Evolutionary conservation across 2,888 invertebrate genomes (phyloP).

Genomic region (Camptogramma bilineatum): DNA sequence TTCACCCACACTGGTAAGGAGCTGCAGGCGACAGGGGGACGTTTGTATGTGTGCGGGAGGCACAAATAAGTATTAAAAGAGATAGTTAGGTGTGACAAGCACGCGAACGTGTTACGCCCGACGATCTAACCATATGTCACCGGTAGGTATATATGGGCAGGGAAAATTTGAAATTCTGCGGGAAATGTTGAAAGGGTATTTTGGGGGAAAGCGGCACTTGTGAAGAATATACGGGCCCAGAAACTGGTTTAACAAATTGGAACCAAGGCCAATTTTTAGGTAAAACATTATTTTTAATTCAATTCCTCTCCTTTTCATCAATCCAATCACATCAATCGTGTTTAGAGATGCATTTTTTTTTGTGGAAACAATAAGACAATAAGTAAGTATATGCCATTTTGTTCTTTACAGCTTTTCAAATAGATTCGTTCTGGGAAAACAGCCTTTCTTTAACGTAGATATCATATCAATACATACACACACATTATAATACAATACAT

Average conservation of each 20-base stretch:
- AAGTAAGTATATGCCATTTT: too few species aligned
- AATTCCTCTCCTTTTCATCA: too few species aligned
- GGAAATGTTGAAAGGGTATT: constrained; percentile 37
- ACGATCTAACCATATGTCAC: constrained; percentile 58
- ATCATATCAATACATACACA: too few species aligned
- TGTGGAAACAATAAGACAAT: too few species aligned
- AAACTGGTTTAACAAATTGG: neutral
- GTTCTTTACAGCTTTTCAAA: too few species aligned
- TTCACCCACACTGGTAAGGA: constrained; percentile 73
- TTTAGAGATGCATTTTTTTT: too few species aligned
- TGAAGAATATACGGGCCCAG: neutral
- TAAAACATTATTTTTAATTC: neutral
- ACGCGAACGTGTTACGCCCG: constrained; percentile 60
- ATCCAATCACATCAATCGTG: too few species aligned
- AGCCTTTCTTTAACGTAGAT: too few species aligned
- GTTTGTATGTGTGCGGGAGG: constrained; percentile 69
- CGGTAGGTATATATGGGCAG: constrained; percentile 42
- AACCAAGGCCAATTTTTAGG: neutral
- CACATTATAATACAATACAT: too few species aligned
- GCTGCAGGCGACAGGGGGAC: constrained; percentile 68
- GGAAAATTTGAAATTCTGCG: constrained; percentile 43
- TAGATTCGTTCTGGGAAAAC: too few species aligned
- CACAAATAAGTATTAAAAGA: constrained; percentile 84
- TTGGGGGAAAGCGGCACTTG: neutral
- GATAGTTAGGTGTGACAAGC: constrained; percentile 80